Conservation (phyloP, 1,140 invertebrate genomes). For the Macrobrachium nipponense region DNA sequence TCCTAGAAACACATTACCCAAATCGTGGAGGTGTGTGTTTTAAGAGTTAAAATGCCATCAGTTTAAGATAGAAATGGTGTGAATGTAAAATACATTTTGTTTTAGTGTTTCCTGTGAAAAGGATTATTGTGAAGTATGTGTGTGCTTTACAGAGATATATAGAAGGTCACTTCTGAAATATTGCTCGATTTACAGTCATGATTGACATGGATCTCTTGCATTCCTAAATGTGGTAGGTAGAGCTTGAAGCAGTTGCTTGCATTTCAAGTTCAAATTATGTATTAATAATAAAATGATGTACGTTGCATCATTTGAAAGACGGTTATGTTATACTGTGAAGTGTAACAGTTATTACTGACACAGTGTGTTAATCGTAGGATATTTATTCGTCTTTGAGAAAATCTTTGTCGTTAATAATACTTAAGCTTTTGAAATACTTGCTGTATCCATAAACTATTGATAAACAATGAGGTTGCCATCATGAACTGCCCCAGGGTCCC, state of each 20-base stretch:
- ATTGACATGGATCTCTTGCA: too few relatives aligned
- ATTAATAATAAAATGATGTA: conserved; percentile 32
- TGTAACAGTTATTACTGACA: conserved; percentile 47
- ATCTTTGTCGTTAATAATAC: conserved; percentile 59
- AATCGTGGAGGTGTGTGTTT: too few relatives aligned
- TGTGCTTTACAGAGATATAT: too few relatives aligned
- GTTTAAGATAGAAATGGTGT: too few relatives aligned
- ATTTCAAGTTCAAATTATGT: conserved; percentile 6
- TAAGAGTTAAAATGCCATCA: too few relatives aligned
- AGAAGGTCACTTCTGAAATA: too few relatives aligned
- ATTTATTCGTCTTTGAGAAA: conserved; percentile 59
- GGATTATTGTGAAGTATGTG: too few relatives aligned
- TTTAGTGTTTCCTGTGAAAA: too few relatives aligned
- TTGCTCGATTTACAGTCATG: too few relatives aligned
- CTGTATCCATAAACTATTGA: conserved; percentile 57
- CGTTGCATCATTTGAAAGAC: conserved; percentile 25
- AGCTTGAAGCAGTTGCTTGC: conserved; percentile 13
- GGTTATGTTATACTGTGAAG: conserved; percentile 43
- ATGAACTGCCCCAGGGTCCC: conserved; percentile 17
- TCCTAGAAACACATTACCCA: too few relatives aligned
- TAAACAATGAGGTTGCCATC: conserved; percentile 26
- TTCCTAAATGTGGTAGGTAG: conserved; percentile 6
- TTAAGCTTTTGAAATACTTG: conserved; percentile 61
- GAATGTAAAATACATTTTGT: too few relatives aligned
- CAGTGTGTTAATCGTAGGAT: conserved; percentile 57